Base-by-base conservation (phyloP, 2,888 invertebrate species). In the Drosophila tanythrix region DNA sequence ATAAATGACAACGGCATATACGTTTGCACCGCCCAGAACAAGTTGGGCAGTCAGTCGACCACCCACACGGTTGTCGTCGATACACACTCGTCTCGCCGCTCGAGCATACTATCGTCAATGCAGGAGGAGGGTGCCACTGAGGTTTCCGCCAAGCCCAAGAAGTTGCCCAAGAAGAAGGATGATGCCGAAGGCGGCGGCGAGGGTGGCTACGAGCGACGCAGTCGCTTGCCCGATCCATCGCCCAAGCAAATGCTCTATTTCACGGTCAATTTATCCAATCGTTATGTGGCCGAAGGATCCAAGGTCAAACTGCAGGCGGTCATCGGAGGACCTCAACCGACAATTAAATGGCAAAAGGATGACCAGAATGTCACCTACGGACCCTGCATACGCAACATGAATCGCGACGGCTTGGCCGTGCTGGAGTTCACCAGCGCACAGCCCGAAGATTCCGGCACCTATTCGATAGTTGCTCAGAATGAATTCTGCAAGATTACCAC, bases 281-380 rank as follows among this genome's bases (percentile, higher is more conserved):
- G 93, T 1, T 93, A 92, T 76, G 89, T 93, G 13, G 91, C 93
- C 13, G 95, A 95, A 90, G 96, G 96, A 0, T 96, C 96, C 7
- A 94, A 96, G 81, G 95, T 97, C 7, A 96, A 97, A 93, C 92
- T 98, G 43, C 97, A 96, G 4, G 97, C 97, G 83, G 96, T 96
- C 67, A 95, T 97, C 2, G 94, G 97, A 46, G 96, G 96, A 8
- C 95, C 95, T 0, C 96, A 96, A 72, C 95, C 97, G 10, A 94
- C 94, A 40, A 94, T 97, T 13, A 95, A 95, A 70, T 97, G 97
- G 97, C 95, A 95, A 60, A 96, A 95, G 91, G 96, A 97, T 91
- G 95, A 95, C 2, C 92, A 93, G 70, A 93, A 92, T 70, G 84
- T 95, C 0, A 74, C 81, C 10, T 93, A 91, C 70, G 91, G 93